phyloP scores from a whole-genome alignment of 2,888 invertebrate species.

The Phyllotreta striolata region DNA sequence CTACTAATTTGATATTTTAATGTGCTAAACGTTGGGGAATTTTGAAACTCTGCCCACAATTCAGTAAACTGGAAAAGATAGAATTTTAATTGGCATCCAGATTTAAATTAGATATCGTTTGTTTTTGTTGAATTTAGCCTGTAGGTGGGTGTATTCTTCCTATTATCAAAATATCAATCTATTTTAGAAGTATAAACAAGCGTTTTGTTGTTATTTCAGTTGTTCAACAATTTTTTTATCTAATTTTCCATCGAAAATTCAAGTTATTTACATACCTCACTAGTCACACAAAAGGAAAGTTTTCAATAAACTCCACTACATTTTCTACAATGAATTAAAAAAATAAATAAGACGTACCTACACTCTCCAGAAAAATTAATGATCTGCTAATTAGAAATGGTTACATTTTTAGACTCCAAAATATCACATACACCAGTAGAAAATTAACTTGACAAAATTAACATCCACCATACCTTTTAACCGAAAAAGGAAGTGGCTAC shows the following conservation, averaged over 20 bases:
- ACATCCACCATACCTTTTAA: neutral
- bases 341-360: conserved; percentile 4
- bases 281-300: neutral
- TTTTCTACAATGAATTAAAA: conserved; percentile 2
- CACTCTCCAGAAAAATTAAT: conserved; percentile 15
- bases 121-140: conserved; percentile 9
- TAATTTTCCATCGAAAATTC: too few relatives aligned
- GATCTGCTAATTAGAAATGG: conserved; percentile 18
- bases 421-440: neutral
- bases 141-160: conserved; percentile 13
- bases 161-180: too few relatives aligned
- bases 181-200: too few relatives aligned
- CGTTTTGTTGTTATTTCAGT: too few relatives aligned
- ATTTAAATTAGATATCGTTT: conserved; percentile 11
- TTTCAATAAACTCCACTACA: neutral
- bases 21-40: conserved; percentile 21
- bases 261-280: neutral
- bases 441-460: conserved; percentile 8
- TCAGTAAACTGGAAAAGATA: conserved; percentile 13
- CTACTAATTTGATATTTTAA: conserved; percentile 26
- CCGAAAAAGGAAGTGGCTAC: conserved; percentile 2
- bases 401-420: conserved; percentile 17
- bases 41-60: conserved; percentile 25
- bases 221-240: too few relatives aligned
- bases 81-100: conserved; percentile 20